A percentile compares a stretch with the other conserved stretches of the same genome.
phyloP scores from a whole-genome alignment of 2,888 invertebrate genomes.

The Cryptus armator region DNA sequence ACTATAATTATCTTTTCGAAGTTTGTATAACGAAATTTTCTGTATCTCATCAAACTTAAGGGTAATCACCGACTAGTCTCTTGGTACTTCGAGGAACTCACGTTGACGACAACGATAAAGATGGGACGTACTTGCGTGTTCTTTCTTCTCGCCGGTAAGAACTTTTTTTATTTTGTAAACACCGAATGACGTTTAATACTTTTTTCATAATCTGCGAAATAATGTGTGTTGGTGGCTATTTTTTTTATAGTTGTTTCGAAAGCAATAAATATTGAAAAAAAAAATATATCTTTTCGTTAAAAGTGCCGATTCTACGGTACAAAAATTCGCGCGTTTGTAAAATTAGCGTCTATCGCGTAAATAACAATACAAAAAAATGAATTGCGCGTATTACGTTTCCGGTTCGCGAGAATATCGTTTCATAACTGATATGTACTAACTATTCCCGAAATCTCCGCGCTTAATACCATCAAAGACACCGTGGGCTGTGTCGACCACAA shows the following conservation, averaged over 20 bases:
- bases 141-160: conserved; percentile 76
- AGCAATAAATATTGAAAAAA: too few relatives aligned
- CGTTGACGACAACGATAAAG: conserved; percentile 40
- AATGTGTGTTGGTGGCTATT: background rate
- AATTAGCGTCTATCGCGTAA: too few relatives aligned
- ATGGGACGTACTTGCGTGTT: conserved; percentile 75
- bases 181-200: background rate
- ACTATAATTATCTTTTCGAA: background rate
- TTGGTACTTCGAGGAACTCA: background rate
- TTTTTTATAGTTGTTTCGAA: too few relatives aligned
- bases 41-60: background rate
- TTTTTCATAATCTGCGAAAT: background rate
- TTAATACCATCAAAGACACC: conserved; percentile 47
- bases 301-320: too few relatives aligned
- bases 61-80: background rate
- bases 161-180: conserved; percentile 20
- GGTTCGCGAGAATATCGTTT: background rate
- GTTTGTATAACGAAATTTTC: background rate
- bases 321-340: too few relatives aligned
- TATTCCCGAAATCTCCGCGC: background rate
- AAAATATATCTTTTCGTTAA: too few relatives aligned
- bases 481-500: background rate
- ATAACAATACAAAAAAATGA: background rate
- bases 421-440: background rate
- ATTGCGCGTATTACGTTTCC: background rate